phyloP scores from a whole-genome alignment of 2,797 vertebrate genomes.

The Nyctibius grandis region DNA sequence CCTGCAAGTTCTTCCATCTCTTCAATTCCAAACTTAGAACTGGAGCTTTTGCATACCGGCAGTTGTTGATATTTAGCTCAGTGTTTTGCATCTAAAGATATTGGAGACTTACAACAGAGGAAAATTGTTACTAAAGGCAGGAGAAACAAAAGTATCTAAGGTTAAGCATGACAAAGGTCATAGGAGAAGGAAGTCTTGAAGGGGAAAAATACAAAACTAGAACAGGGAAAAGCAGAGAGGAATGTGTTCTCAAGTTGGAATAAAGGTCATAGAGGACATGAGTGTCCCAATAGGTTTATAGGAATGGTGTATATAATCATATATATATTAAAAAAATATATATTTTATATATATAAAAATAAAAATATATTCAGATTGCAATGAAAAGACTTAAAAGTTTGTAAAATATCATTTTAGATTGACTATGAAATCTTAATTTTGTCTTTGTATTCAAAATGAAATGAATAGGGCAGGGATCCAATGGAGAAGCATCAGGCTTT shows the following conservation, averaged over 20 bases:
- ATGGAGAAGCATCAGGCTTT: background rate
- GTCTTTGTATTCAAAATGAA: background rate
- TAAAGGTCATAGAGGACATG: background rate
- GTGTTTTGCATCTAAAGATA: background rate
- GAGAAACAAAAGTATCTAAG: background rate
- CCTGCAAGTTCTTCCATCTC: slow-evolving; percentile 3
- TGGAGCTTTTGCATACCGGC: background rate
- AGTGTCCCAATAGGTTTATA: background rate
- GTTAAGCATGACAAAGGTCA: background rate
- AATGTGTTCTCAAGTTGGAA: background rate
- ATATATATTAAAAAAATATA: no score
- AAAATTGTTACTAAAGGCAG: background rate
- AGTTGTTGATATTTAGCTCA: background rate
- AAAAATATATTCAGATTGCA: background rate
- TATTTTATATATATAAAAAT: background rate
- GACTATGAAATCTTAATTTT: background rate
- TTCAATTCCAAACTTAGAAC: background rate
- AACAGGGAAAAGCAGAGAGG: background rate
- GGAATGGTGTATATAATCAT: background rate
- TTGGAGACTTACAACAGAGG: background rate
- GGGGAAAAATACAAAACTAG: background rate
- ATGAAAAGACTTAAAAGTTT: background rate
- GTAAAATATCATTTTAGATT: background rate
- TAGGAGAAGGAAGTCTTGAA: background rate
- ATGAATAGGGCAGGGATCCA: background rate